phyloP scores from a whole-genome alignment of 64 coral and sea anemone genomes.

The Pachyseris speciosa region DNA sequence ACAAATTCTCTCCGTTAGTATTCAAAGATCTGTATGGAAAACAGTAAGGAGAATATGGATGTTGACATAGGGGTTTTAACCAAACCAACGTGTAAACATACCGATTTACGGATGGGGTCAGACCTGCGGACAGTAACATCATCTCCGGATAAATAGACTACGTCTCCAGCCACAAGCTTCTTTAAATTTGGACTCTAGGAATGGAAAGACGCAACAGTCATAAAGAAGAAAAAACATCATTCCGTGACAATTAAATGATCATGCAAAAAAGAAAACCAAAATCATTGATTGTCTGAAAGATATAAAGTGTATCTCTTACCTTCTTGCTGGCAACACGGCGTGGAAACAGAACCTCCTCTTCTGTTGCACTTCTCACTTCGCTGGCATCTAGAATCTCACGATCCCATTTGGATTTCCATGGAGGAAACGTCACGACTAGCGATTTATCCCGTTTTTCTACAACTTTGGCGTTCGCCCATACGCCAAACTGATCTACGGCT shows the following conservation, averaged over 20 bases:
- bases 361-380: not conserved
- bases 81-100: no score
- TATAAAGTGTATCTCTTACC: not conserved
- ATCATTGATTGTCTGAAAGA: not conserved
- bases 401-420: not conserved
- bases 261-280: not conserved
- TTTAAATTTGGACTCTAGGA: no score
- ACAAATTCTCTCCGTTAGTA: no score
- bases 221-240: not conserved
- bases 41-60: no score
- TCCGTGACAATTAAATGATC: not conserved
- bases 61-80: no score
- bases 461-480: not conserved
- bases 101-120: no score
- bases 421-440: not conserved
- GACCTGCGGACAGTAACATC: no score
- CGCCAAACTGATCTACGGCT: conserved; percentile 23
- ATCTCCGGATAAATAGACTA: no score
- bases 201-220: no score
- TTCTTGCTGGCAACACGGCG: conserved; percentile 7
- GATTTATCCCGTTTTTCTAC: not conserved
- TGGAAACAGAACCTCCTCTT: conserved; percentile 20
- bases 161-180: no score
- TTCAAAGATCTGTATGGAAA: no score
- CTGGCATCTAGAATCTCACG: not conserved